These are phyloP conservation scores for Limnephilus auricula DNA, from an alignment of 2,888 invertebrate genomes.

Conservation along the genomic window DNA sequence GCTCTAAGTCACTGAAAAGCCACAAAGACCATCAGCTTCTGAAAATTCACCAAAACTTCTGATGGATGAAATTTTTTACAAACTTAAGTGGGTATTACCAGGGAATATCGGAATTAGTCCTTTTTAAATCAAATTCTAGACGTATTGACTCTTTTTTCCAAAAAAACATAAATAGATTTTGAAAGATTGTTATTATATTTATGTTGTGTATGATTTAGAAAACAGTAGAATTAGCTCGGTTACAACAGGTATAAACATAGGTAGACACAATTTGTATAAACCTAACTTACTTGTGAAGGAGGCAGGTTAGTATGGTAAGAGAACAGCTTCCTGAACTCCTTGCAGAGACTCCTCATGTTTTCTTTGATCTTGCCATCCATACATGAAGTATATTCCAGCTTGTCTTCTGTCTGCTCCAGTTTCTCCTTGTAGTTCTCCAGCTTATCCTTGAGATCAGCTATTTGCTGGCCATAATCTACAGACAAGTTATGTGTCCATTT, in stretches of 20 bases:
- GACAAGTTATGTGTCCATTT: not conserved
- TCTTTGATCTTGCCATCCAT: conserved; percentile 53
- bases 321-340: conserved; percentile 56
- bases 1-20: not conserved
- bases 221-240: no score
- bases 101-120: no score
- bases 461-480: conserved; percentile 14
- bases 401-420: conserved; percentile 23
- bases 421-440: conserved; percentile 6
- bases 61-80: not conserved
- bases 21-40: not conserved
- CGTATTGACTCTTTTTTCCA: no score
- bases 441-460: conserved; percentile 29
- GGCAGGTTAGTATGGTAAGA: conserved; percentile 58
- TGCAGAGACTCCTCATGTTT: conserved; percentile 51
- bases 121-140: no score
- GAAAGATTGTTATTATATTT: no score
- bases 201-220: no score
- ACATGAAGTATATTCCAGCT: not conserved
- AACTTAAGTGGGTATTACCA: no score
- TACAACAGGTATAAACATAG: no score
- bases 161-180: no score
- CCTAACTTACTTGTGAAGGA: conserved; percentile 48
- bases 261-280: not conserved
- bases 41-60: not conserved